These are phyloP conservation scores for Penaeus monodon DNA, from an alignment of 2,888 invertebrate species.

Conservation along the genomic window DNA sequence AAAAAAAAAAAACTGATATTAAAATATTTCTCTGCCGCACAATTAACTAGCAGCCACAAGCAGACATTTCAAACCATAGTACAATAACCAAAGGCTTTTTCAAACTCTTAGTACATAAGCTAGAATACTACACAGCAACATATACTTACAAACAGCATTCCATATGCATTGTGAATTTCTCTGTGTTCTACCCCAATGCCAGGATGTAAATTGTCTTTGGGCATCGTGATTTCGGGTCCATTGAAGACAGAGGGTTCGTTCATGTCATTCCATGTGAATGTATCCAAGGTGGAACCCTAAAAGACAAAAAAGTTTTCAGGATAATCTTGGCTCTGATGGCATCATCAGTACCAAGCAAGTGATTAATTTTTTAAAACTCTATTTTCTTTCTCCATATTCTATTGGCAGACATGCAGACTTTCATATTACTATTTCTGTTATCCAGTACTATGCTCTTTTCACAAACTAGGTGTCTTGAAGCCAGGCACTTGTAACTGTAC, in stretches of 20 bases:
- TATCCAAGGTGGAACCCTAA: constrained; percentile 78
- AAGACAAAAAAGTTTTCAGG: neutral
- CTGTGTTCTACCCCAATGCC: constrained; percentile 87
- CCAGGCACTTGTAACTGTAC: too few species aligned
- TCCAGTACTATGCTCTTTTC: too few species aligned
- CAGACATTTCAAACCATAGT: neutral
- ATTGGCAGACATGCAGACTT: too few species aligned
- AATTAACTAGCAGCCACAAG: neutral
- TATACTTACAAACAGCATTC: constrained; percentile 73
- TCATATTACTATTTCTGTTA: too few species aligned
- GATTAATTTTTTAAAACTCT: too few species aligned
- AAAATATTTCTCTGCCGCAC: neutral
- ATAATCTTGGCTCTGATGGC: too few species aligned
- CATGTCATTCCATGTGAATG: constrained; percentile 99
- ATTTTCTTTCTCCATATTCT: too few species aligned
- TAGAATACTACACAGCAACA: constrained; percentile 57
- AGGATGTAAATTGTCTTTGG: constrained; percentile 91
- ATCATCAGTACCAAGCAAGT: too few species aligned
- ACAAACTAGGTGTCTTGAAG: too few species aligned
- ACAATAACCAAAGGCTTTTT: neutral
- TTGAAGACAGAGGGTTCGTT: constrained; percentile 99
- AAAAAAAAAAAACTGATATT: neutral
- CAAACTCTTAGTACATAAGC: neutral
- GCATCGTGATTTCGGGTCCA: constrained; percentile 98
- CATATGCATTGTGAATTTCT: constrained; percentile 95